Evolutionary conservation across 2,797 vertebrate species (phyloP), one percentile per base, ranked within the genome.

Genomic region (Leptodactylus fallax): DNA sequence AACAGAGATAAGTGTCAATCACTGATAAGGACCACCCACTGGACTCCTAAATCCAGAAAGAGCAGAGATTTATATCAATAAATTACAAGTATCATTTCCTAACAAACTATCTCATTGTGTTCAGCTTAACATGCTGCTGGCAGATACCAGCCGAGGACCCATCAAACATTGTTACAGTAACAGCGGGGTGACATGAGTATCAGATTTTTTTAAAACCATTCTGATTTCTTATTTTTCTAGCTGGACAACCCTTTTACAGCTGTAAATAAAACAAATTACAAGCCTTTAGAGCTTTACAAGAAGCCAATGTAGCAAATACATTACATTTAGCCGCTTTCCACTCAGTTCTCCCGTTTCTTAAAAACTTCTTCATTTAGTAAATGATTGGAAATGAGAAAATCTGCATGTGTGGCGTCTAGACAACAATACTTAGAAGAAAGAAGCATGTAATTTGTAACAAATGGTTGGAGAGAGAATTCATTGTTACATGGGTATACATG

Each of bases 361-460:
- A 56, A 80, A 61, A 60, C 56, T 47, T 14, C 16, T 80, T 80
- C 27, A 80, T n/a, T 61, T 21, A 45, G 27, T 12, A 61, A 60
- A 36, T 60, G 7, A 79, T 79, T 58, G 23, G 17, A 81, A 81
- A 47, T 49, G 17, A 47, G 79, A 1, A 61, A 45, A 79, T 79
- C 25, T 58, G 27, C 78, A 16, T 17, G 25, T 60, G 25, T 36
- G 12, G 78, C 8, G 58, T 47, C 79, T 47, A 63, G 79, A 45
- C 27, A 16, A 47, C 56, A 80, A 47, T 80, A 21, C 56, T 47
- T 60, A 36, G 19, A 17, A 58, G 56, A 60, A 80, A 80, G 16
- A 61, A 80, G 78, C 53, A 27, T 56, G 23, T 36, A 45, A 80
- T 81, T 63, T 81, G 58, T 61, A 47, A 81, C 19, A 47, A 80